These are phyloP conservation scores for Chrysolina oricalcia DNA, from an alignment of 2,888 invertebrate species.

Conservation along the genomic window DNA sequence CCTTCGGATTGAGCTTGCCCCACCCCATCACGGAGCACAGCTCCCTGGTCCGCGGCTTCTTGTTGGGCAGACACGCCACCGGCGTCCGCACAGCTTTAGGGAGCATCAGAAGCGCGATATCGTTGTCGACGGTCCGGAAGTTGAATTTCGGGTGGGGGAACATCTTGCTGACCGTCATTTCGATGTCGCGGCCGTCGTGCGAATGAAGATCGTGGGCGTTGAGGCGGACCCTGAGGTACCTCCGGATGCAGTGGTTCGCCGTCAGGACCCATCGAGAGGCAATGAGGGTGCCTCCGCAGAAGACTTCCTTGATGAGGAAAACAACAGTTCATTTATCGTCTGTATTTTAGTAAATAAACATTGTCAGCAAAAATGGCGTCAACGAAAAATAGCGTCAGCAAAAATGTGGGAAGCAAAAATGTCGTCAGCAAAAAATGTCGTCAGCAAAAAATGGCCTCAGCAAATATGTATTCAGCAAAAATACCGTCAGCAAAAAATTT, in stretches of 20 bases:
- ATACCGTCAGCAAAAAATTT: too few species aligned
- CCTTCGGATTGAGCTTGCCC: slow-evolving; percentile 87
- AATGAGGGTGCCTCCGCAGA: slow-evolving; percentile 91
- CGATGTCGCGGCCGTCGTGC: slow-evolving; percentile 84
- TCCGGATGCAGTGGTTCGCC: slow-evolving; percentile 89
- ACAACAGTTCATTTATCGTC: slow-evolving; percentile 6
- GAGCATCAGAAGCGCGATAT: slow-evolving; percentile 88
- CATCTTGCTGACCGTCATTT: slow-evolving; percentile 82
- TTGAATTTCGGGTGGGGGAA: slow-evolving; percentile 91
- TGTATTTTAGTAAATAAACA: too few species aligned
- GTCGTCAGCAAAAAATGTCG: too few species aligned
- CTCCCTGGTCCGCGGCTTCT: slow-evolving; percentile 78
- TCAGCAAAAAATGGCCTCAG: too few species aligned
- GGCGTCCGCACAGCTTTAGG: slow-evolving; percentile 69
- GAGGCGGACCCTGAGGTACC: slow-evolving; percentile 84
- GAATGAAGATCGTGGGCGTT: slow-evolving; percentile 88
- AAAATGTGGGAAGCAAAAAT: too few species aligned
- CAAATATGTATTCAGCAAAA: too few species aligned
- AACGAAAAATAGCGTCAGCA: too few species aligned
- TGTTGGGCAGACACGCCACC: slow-evolving; percentile 84
- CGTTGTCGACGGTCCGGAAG: slow-evolving; percentile 92
- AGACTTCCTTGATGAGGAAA: slow-evolving; percentile 80
- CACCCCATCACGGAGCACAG: slow-evolving; percentile 93
- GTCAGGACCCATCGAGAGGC: slow-evolving; percentile 89
- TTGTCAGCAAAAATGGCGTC: too few species aligned